Evolutionary conservation across 2,888 invertebrate genomes (phyloP), one percentile per base, ranked within the genome.

Genomic region (Philereme vetulata): DNA sequence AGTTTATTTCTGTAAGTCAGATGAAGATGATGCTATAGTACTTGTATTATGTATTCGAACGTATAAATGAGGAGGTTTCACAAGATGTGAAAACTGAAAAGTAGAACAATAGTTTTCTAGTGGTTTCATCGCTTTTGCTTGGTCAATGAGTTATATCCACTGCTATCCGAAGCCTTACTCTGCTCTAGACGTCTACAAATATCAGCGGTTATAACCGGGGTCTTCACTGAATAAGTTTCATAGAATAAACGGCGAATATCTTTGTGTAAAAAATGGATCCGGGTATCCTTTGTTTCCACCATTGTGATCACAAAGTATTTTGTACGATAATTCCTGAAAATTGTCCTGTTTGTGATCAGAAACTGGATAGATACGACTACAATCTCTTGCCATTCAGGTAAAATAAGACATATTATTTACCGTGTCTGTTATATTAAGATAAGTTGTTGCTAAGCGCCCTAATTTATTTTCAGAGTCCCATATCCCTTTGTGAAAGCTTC

Each of bases 231-330:
- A 64, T 60, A 64, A 60, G 76, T 82, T 84, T 78, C 62, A 85
- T 84, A 83, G 77, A 86, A 74, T 74, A 81, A 72, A 74, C 63
- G 45, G 61, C 62, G 53, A 67, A 64, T 81, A 66, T 77, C 66
- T 63, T 66, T 55, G 68, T 74, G 67, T 65, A 70, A 85, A 46
- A 83, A 80, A 94, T 94, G 93, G 96, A 96, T 93, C 95, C 96
- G 75, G 96, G 96, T 77, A 96, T 98, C 82, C 94, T 97, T 84
- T 98, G 98, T 93, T 97, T 97, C 89, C 96, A 97, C 92, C 98
- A 98, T 88, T 98, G 98, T 85, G 94, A 94, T 60, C 93, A 95
- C 67, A 95, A 95, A 90, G 94, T 97, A 72, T 97, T 97, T 90
- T 97, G 97, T 82, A 95, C 96, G 77, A 88, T 92, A 70, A 93